Evolutionary conservation across 2,113 vertebrate genomes (phyloP).

Genomic region (Cephalophus harveyi): DNA sequence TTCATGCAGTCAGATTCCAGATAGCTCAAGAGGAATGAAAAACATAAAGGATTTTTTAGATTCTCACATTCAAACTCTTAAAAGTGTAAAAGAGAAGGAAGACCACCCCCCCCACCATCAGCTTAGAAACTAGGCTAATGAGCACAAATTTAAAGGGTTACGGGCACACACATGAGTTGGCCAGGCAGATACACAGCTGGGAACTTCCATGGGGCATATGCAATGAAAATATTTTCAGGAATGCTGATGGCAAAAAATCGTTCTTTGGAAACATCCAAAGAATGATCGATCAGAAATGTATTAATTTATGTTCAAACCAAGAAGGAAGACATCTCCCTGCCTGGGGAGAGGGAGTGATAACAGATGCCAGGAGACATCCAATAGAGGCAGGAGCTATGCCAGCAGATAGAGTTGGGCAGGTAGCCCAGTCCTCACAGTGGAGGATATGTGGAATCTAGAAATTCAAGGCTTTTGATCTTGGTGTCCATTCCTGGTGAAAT

Average conservation of each 20-base stretch:
- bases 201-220: neutral
- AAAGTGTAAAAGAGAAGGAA: neutral
- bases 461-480: slow-evolving; percentile 11
- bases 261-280: slow-evolving; percentile 39
- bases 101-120: neutral
- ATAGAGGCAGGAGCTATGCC: neutral
- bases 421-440: slow-evolving; percentile 32
- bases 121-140: neutral
- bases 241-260: neutral
- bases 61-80: neutral
- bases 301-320: slow-evolving; percentile 36
- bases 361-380: slow-evolving; percentile 54
- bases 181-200: neutral
- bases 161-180: neutral
- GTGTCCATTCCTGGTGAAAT: slow-evolving; percentile 28
- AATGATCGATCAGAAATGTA: slow-evolving; percentile 38
- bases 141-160: neutral
- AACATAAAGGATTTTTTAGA: neutral
- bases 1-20: neutral
- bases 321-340: slow-evolving; percentile 10
- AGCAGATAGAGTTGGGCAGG: slow-evolving; percentile 31
- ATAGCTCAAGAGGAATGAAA: neutral
- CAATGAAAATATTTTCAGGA: slow-evolving; percentile 43
- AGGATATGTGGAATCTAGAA: slow-evolving; percentile 24
- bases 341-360: neutral